A percentile compares a stretch with the other conserved stretches of the same genome.
Evolutionary conservation across 35 echinoderm and acorn worm species (phyloP).

Genomic region (Heliocidaris tuberculata): DNA sequence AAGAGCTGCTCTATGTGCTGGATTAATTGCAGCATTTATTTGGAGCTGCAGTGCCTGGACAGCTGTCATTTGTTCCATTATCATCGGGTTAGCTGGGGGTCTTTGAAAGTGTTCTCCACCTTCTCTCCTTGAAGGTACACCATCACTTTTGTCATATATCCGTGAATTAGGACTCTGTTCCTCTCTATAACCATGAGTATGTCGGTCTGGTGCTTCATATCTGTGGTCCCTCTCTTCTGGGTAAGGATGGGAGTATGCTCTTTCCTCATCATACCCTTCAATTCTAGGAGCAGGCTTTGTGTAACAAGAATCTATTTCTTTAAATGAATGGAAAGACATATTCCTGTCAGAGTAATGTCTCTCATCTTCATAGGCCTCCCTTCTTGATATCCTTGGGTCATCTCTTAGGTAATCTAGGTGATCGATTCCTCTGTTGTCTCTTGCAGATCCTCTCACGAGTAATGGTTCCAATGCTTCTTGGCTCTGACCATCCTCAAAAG

Average conservation of each 20-base stretch:
- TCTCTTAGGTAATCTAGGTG: background rate
- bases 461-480: constrained; percentile 1
- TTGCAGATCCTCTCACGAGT: background rate
- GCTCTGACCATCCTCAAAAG: background rate
- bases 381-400: background rate
- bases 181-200: background rate
- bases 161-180: background rate
- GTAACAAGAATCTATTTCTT: background rate
- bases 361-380: background rate
- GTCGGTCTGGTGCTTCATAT: background rate
- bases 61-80: constrained; percentile 13
- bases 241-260: background rate
- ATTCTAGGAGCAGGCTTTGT: background rate
- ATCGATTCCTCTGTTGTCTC: background rate
- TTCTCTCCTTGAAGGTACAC: background rate
- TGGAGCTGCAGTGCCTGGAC: constrained; percentile 22
- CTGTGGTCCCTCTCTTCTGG: background rate
- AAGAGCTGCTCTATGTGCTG: constrained; percentile 13
- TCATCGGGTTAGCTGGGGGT: background rate
- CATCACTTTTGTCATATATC: background rate
- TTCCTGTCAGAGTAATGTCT: background rate
- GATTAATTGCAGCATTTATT: constrained; percentile 30
- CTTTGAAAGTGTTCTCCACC: background rate
- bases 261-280: background rate
- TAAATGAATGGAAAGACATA: background rate